phyloP scores from a whole-genome alignment of 1,140 invertebrate species.

The Magallana gigas region DNA sequence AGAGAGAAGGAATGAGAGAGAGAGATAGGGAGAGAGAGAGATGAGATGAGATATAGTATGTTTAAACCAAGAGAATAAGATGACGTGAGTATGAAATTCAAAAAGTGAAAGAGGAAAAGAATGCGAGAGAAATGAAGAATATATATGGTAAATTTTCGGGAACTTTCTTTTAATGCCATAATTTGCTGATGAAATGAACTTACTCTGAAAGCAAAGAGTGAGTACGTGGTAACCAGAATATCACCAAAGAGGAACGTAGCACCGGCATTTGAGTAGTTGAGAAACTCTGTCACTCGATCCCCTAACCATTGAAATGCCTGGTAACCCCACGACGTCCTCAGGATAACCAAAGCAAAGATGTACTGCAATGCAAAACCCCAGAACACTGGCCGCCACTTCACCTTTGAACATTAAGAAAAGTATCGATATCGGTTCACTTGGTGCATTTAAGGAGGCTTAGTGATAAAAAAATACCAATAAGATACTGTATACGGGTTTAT shows the following conservation, averaged over 20 bases:
- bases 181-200: not conserved
- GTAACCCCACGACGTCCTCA: slow-evolving; percentile 90
- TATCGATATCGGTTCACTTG: no score
- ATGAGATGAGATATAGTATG: no score
- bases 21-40: no score
- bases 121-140: no score
- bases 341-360: slow-evolving; percentile 89
- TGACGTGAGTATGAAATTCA: no score
- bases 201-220: slow-evolving; percentile 63
- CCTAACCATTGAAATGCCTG: slow-evolving; percentile 89
- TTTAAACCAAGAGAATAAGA: no score
- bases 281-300: slow-evolving; percentile 82
- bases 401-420: slow-evolving; percentile 60
- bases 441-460: no score
- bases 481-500: no score
- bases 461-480: no score
- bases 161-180: no score
- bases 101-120: no score
- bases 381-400: slow-evolving; percentile 77
- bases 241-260: slow-evolving; percentile 92
- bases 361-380: slow-evolving; percentile 56
- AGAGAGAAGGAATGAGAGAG: not conserved
- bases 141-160: no score
- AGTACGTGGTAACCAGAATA: slow-evolving; percentile 37
- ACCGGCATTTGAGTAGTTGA: slow-evolving; percentile 88